Conservation (phyloP, 2,888 invertebrate species). For the Lepidochitona cinerea region DNA sequence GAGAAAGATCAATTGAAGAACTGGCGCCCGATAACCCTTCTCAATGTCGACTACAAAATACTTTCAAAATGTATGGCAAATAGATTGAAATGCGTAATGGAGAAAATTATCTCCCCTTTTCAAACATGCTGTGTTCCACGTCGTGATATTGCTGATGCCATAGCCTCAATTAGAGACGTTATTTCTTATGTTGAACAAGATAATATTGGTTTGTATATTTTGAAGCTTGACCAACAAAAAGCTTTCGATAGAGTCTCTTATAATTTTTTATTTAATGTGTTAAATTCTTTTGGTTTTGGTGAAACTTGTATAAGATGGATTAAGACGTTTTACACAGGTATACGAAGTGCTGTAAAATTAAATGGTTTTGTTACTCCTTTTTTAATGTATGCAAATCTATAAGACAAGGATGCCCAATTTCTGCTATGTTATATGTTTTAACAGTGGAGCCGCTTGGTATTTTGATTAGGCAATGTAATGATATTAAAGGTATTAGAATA, state of each 20-base stretch:
- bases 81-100: background rate
- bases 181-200: background rate
- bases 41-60: background rate
- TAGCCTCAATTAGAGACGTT: background rate
- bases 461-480: too few species aligned
- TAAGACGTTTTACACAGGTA: background rate
- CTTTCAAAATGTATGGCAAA: background rate
- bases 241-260: background rate
- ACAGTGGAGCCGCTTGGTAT: background rate
- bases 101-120: background rate
- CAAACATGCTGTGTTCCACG: background rate
- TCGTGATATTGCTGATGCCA: background rate
- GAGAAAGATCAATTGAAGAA: background rate
- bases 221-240: background rate
- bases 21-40: background rate
- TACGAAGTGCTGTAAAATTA: background rate
- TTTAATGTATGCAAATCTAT: background rate
- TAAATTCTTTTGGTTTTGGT: background rate
- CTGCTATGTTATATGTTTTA: background rate
- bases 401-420: background rate
- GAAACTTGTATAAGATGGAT: background rate
- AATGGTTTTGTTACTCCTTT: background rate
- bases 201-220: background rate
- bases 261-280: background rate
- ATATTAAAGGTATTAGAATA: too few species aligned